These are phyloP conservation scores for Trichechus manatus DNA, from an alignment of 2,113 vertebrate genomes.

Conservation along the genomic window DNA sequence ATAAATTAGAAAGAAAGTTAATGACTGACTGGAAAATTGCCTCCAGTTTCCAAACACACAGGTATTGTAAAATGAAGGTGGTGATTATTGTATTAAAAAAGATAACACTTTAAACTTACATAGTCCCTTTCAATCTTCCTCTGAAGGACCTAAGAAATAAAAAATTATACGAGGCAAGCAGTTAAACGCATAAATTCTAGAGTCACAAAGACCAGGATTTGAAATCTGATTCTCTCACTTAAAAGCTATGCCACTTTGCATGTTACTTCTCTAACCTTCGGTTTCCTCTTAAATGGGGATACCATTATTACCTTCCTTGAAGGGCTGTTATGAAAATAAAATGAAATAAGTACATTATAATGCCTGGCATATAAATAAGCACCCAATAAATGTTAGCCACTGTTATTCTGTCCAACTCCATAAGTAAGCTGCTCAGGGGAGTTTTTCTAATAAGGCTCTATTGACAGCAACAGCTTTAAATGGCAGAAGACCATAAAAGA, in stretches of 20 bases:
- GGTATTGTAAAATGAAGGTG: background rate
- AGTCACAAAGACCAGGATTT: background rate
- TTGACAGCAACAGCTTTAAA: background rate
- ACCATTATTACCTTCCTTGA: background rate
- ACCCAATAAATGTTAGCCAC: background rate
- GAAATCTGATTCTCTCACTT: constrained; percentile 14
- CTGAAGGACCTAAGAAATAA: constrained; percentile 2
- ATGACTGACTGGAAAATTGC: background rate
- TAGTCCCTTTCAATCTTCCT: background rate
- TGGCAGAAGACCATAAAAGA: background rate
- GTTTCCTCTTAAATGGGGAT: background rate
- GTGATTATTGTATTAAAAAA: background rate
- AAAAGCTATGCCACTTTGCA: background rate
- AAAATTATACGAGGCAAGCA: background rate
- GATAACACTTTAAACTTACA: background rate
- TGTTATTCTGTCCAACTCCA: background rate
- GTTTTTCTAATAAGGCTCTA: background rate
- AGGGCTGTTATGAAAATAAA: background rate
- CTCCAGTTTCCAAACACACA: constrained; percentile 16
- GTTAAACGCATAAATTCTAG: constrained; percentile 3
- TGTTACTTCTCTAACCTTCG: background rate
- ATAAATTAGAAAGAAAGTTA: constrained; percentile 15
- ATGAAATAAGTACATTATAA: background rate
- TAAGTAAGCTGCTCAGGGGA: background rate
- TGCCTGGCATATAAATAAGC: background rate